Conservation (phyloP, 1,140 invertebrate genomes). For the Cotesia chilonis region DNA sequence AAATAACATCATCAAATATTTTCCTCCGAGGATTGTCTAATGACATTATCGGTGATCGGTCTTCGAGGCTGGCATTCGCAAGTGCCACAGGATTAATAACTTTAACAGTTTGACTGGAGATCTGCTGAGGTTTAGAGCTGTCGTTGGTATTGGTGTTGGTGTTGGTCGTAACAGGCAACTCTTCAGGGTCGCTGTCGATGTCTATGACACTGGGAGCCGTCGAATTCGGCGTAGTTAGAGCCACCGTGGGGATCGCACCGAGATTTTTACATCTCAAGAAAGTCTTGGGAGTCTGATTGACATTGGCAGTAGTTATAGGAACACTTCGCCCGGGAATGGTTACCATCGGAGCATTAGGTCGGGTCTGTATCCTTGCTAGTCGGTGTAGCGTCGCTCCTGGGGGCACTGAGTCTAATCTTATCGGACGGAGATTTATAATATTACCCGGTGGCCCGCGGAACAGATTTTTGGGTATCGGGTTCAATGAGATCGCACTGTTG, state of each 20-base stretch:
- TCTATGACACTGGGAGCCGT: conserved; percentile 55
- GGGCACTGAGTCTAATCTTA: conserved; percentile 28
- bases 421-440: conserved; percentile 28
- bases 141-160: no score
- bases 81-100: no score
- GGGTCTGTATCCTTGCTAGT: neutral
- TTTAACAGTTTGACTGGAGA: conserved; percentile 2
- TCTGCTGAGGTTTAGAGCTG: neutral
- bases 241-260: no score
- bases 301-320: neutral
- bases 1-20: conserved; percentile 17
- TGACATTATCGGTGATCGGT: neutral
- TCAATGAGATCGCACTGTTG: conserved; percentile 37
- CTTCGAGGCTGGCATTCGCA: neutral
- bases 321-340: conserved; percentile 46
- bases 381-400: conserved; percentile 22
- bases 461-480: conserved; percentile 47
- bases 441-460: conserved; percentile 39
- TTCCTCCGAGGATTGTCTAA: neutral
- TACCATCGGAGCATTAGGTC: conserved; percentile 50
- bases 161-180: neutral
- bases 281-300: neutral
- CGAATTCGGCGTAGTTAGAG: neutral
- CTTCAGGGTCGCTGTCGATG: conserved; percentile 55
- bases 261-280: no score